Evolutionary conservation across 2,888 invertebrate species (phyloP), one percentile per base, ranked within the genome.

Genomic region (Ophion ellenae): DNA sequence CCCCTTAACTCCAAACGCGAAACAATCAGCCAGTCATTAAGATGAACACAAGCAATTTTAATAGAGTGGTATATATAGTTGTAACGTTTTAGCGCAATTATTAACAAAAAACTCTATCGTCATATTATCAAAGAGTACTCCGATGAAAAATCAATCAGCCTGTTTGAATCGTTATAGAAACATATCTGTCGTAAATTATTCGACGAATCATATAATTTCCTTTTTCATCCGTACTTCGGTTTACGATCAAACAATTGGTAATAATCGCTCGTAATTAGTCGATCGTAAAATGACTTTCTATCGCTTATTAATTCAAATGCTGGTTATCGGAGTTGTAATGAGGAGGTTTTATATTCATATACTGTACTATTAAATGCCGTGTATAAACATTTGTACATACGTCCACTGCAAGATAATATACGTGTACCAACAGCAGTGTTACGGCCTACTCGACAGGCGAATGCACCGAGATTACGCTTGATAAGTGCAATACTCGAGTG

Each of bases 381-480:
- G n/a, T 53, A 57, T 47, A 45, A 10, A 10, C 40, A 20, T 61
- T 53, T 53, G 66, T 36, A n/a, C 36, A 2, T 66, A 24, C 11
- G 17, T 59, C 24, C 14, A 67, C 67, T 36, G 17, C 45, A 40
- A 77, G 47, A 47, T 75, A 45, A 66, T 53, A 76, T 53, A 73
- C 59, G 57, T 74, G 28, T 63, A 66, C n/a, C 67, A 74, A 64
- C 73, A 32, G 32, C 69, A 75, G 53, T 66, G 20, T 76, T 76
- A 66, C 75, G 70, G 76, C 74, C 86, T 73, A 89, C 90, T 88
- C 89, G 86, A 69, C 87, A 82, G 87, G 89, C 90, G 89, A 91
- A 89, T 90, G 89, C 89, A 89, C 88, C 74, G 89, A 91, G 90
- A 92, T 91, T 91, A 91, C 89, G 86, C 85, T 86, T 88, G 91